Base-by-base conservation (phyloP, 2,888 invertebrate species). In the Leptura quadrifasciata region DNA sequence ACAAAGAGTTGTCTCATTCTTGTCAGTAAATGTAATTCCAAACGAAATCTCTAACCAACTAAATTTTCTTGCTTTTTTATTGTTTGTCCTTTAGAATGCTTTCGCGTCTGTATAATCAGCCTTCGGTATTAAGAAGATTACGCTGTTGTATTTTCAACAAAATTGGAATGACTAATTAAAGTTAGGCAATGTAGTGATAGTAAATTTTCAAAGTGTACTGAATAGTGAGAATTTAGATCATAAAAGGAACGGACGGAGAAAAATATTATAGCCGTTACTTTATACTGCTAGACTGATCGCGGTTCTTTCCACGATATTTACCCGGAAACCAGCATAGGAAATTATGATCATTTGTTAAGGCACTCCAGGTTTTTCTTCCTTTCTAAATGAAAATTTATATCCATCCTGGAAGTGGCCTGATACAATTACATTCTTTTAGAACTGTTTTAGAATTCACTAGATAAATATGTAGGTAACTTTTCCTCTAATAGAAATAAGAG, bases 311-410 rank as follows among this genome's bases (percentile, higher is more conserved):
- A 20, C n/a, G 9, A 57, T 55, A 54, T 39, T 35, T 35, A 47
- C 74, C 68, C 74, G 74, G 74, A 74, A 74, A 52, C 67, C 61
- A 27, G 67, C 67, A 79, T 74, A 79, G 79, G 78, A 82, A 82
- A 82, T 82, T 81, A 82, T 82, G 79, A 82, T 78, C 81, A 80
- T 82, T 82, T 82, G 81, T 80, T 81, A 81, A 79, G 78, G 76
- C 76, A 76, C 74, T 68, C 70, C 74, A 69, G 71, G 76, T 82
- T 80, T 81, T 77, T 77, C 75, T 80, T 76, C 72, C 77, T 60
- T 57, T 57, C 15, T 61, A 65, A 82, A 82, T 81, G 82, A 79
- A 79, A 82, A 82, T 82, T 82, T 82, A 82, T 79, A 69, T 61
- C 61, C 69, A 71, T 72, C 76, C 72, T 77, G 76, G 76, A 77